Conservation (phyloP, 2,113 vertebrate species). For the Ciconia stormi region DNA sequence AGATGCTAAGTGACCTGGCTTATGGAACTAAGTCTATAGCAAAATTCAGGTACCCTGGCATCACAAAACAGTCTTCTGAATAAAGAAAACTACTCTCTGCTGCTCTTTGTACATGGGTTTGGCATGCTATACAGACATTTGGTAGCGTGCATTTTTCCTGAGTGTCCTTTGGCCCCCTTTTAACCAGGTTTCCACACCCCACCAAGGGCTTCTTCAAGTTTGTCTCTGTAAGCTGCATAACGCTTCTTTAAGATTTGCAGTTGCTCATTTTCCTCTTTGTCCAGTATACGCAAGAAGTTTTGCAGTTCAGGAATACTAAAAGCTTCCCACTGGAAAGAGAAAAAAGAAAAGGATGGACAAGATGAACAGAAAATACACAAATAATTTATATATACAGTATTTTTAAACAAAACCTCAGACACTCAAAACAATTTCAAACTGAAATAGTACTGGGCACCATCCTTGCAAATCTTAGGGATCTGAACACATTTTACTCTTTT, state of each 20-base stretch:
- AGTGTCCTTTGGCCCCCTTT: slow-evolving; percentile 1
- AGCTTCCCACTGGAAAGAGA: slow-evolving; percentile 88
- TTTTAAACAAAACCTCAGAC: background rate
- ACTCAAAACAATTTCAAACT: background rate
- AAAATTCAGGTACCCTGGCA: slow-evolving; percentile 38
- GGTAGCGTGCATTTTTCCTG: slow-evolving; percentile 9
- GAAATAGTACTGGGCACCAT: background rate
- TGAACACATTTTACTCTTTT: background rate
- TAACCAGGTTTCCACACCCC: slow-evolving; percentile 78
- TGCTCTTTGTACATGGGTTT: slow-evolving; percentile 8
- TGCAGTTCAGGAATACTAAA: slow-evolving; percentile 93
- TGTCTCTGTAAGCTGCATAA: slow-evolving; percentile 83
- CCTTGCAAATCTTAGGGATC: background rate
- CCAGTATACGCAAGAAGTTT: slow-evolving; percentile 93
- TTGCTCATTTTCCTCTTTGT: slow-evolving; percentile 94
- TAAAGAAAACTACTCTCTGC: slow-evolving; percentile 58
- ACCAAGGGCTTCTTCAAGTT: slow-evolving; percentile 86
- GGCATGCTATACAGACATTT: slow-evolving; percentile 45
- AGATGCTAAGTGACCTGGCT: slow-evolving; percentile 42
- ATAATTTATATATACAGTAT: background rate
- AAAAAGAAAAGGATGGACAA: background rate
- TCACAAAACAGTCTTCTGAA: slow-evolving; percentile 51
- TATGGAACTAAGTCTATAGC: slow-evolving; percentile 48
- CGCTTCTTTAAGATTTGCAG: slow-evolving; percentile 78
- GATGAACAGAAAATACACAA: background rate